Base-by-base conservation (phyloP, 1,140 invertebrate genomes). In the Phthorimaea operculella region DNA sequence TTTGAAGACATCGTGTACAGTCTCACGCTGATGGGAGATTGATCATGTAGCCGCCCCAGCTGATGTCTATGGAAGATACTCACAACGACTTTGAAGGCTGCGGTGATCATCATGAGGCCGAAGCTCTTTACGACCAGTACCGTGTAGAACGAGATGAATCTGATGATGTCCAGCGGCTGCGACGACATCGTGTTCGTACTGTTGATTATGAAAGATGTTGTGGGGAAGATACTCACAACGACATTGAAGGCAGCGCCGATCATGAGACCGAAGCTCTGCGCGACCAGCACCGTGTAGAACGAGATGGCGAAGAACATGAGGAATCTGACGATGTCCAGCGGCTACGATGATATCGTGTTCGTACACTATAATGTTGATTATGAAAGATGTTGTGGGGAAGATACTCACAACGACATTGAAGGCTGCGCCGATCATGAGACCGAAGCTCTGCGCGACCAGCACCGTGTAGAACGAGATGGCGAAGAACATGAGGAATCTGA, bases 391-490 rank as follows among this genome's bases (percentile, higher is more conserved):
- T n/a, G n/a, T n/a, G n/a, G n/a, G n/a, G n/a, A 28, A 5, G n/a
- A 36, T 60, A 91, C 94, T 90, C 74, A 94, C 93, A 59, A 93
- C 90, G 63, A 95, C 92, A 70, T 91, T 88, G 57, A 94, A 96
- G 54, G 92, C 90, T 7, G 95, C 93, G 16, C 96, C 96, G 63
- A 98, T 92, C 78, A 95, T 91, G 0, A 97, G 87, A 0, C 95
- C 96, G 57, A 96, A 90, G 64, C 94, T 95, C 85, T 97, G 95
- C 5, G 94, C 93, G 1, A 97, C 93, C 36, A 97, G 91, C n/a
- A 93, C 90, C 0, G 93, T 91, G 55, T 95, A 87, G 15, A 95
- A 76, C 53, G 93, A 92, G 17, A 96, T 92, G 0, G 88, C 79
- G 58, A 95, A 90, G 79, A 97, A 97, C 90, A 96, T 94, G 10